Evolutionary conservation across 2,888 invertebrate genomes (phyloP), one percentile per base, ranked within the genome.

Genomic region (Hypolimnas misippus): DNA sequence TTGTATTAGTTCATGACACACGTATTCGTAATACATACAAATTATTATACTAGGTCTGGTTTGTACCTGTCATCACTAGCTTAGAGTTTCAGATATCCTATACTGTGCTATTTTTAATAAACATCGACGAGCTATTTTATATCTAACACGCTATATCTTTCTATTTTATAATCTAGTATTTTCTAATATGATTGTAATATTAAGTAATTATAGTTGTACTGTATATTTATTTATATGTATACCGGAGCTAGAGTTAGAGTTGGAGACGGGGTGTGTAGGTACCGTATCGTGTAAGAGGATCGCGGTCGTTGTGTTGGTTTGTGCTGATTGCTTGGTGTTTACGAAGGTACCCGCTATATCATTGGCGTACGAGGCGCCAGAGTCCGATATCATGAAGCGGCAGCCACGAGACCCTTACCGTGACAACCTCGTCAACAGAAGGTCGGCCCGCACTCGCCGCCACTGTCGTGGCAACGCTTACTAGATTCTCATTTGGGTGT

Each of bases 381-480:
- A 98, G 95, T 97, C 97, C 92, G 98, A 98, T 96, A 98, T 98
- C 94, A 98, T 98, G 98, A 98, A 98, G 96, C 96, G 98, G 92
- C 97, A 97, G 94, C 98, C 98, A 86, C 96, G 98, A 94, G 96
- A 98, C 95, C 98, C 98, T 88, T 96, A 97, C 94, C 96, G 96
- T 93, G 98, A 98, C 96, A 98, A 98, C 95, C 96, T 98, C 94
- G 98, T 98, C 92, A 98, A 98, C 94, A 97, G 97, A 96, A 98
- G 98, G 97, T 98, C 94, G 94, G 95, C 84, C 77, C 49, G 82
- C 83, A 84, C 82, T 62, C 65, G 73, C 72, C 70, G 62, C 63
- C 70, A 51, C 57, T 57, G 67, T 57, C 62, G 74, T 74, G 70
- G 77, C 80, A 74, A 79, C 75, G 87, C 87, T 85, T 86, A 74